These are phyloP conservation scores for Varanus komodoensis DNA, from an alignment of 2,113 vertebrate species.

Conservation along the genomic window DNA sequence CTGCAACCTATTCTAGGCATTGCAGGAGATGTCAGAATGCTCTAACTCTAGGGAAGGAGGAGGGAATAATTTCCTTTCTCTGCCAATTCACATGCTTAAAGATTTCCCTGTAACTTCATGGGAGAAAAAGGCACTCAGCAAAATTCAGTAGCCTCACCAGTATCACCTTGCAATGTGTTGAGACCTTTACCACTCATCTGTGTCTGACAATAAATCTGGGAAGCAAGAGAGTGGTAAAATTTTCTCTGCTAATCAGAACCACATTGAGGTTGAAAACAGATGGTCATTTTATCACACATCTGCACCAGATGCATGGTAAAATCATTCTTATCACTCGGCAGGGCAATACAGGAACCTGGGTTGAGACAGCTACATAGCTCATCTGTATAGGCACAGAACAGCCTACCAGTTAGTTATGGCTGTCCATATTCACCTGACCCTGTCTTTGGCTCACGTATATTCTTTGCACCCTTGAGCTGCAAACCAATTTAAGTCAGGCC, in stretches of 20 bases:
- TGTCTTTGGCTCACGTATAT: neutral
- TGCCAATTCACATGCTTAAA: too few species aligned
- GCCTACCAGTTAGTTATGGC: neutral
- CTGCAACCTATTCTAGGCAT: neutral
- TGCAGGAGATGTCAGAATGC: too few species aligned
- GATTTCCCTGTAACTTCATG: too few species aligned
- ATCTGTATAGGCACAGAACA: neutral
- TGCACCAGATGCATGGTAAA: neutral
- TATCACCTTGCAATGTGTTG: neutral
- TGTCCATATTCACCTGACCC: neutral
- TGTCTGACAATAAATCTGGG: neutral
- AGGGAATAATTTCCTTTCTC: too few species aligned
- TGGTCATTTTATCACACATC: conserved; percentile 1
- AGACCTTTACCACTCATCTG: neutral
- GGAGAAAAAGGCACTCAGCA: neutral
- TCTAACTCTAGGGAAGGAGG: too few species aligned
- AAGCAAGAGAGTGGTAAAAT: conserved; percentile 14
- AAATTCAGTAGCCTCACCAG: neutral
- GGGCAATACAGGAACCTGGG: neutral
- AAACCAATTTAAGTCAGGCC: neutral
- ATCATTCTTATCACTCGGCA: neutral
- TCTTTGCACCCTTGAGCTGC: conserved; percentile 32
- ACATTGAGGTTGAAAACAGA: neutral
- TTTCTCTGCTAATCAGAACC: neutral
- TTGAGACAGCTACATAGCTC: neutral